phyloP scores from a whole-genome alignment of 2,113 vertebrate species.

The Scopus umbretta region DNA sequence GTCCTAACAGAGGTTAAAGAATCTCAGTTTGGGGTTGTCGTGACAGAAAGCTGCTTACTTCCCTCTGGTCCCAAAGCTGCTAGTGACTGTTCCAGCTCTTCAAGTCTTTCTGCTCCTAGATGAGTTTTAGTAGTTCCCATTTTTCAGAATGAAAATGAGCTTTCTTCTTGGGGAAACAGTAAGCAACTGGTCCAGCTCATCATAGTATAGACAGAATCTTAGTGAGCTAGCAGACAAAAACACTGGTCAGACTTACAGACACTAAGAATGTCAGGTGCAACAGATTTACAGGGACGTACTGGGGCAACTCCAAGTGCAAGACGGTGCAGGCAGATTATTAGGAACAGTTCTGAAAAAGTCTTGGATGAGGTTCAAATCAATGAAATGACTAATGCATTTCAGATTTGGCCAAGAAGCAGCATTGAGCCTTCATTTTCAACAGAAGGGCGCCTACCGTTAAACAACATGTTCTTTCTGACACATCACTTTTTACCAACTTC shows the following conservation, averaged over 20 bases:
- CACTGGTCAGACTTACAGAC: not conserved
- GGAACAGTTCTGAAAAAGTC: constrained; percentile 67
- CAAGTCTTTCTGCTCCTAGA: not conserved
- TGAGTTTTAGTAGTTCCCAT: not conserved
- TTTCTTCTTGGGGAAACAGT: not conserved
- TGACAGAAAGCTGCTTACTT: not conserved
- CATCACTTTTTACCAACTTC: not conserved
- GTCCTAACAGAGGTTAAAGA: not conserved
- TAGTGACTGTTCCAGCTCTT: not conserved
- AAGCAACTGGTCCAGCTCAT: not conserved
- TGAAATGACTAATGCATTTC: constrained; percentile 31
- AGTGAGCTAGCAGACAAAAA: not conserved
- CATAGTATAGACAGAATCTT: not conserved
- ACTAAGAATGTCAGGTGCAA: constrained; percentile 32
- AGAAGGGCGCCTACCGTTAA: not conserved
- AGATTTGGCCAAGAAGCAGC: not conserved
- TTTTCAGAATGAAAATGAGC: not conserved
- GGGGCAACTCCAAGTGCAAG: not conserved
- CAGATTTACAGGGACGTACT: not conserved
- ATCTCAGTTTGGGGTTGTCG: not conserved
- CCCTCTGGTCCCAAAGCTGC: not conserved
- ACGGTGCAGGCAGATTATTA: constrained; percentile 35
- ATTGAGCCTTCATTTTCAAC: not conserved
- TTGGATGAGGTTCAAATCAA: constrained; percentile 64
- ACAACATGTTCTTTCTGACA: not conserved